A percentile compares a stretch with the other conserved stretches of the same genome.
phyloP scores from a whole-genome alignment of 1,140 invertebrate species.

The Solenopsis fugax region DNA sequence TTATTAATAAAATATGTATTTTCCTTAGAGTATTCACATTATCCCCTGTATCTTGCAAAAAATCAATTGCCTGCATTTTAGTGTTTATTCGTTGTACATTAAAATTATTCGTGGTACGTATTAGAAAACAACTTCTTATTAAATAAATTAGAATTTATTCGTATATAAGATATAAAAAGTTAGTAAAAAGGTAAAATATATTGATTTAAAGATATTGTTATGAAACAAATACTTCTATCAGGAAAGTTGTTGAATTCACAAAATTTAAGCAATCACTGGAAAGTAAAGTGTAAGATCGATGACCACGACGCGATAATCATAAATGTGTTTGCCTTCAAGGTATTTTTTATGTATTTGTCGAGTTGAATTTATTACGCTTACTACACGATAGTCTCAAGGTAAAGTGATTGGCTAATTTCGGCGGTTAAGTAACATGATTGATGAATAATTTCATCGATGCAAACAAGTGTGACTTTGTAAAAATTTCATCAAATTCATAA shows the following conservation, averaged over 20 bases:
- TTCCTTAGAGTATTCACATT: too few species aligned
- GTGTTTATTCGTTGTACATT: not conserved
- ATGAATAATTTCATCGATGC: conserved; percentile 2
- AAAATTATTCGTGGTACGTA: not conserved
- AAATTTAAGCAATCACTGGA: not conserved
- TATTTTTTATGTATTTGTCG: conserved; percentile 36
- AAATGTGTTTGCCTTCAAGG: conserved; percentile 37
- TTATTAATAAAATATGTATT: too few species aligned
- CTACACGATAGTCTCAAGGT: conserved; percentile 57
- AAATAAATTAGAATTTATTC: not conserved
- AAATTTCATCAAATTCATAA: conserved; percentile 7
- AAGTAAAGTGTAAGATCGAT: conserved; percentile 45
- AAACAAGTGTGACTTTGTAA: not conserved
- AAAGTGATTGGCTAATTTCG: conserved; percentile 64
- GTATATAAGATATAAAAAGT: not conserved
- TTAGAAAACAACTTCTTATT: not conserved
- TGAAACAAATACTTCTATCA: not conserved
- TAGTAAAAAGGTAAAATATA: not conserved
- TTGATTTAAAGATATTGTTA: not conserved
- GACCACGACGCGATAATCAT: not conserved
- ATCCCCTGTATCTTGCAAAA: not conserved
- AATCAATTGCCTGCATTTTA: not conserved
- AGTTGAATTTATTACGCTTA: conserved; percentile 66
- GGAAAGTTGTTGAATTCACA: not conserved
- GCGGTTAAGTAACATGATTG: conserved; percentile 56